Percentiles rank a stretch among this genome's conserved stretches.
Evolutionary conservation across 1,140 invertebrate species (phyloP).

Genomic region (Saxidomus purpurata): DNA sequence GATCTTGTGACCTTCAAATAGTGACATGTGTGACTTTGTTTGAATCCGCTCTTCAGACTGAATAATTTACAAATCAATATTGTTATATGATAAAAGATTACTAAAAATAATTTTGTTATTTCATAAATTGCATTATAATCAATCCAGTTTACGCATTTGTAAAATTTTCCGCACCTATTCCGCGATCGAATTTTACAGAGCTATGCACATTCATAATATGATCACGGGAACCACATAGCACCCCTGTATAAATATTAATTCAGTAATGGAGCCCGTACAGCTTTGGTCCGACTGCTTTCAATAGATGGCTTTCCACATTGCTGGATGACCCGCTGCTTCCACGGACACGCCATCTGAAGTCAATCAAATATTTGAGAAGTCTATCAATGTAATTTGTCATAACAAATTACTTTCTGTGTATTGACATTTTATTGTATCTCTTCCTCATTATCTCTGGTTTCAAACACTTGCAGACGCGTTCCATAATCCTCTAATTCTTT

Average conservation of each 20-base stretch:
- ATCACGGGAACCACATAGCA: not conserved
- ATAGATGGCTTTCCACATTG: conserved; percentile 43
- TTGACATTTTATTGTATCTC: conserved; percentile 63
- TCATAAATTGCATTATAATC: conserved; percentile 19
- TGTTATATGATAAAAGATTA: not conserved
- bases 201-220: conserved; percentile 20
- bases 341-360: conserved; percentile 36
- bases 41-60: not conserved
- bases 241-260: conserved; percentile 67
- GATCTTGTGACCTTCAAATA: too few relatives aligned
- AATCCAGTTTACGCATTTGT: not conserved
- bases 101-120: conserved; percentile 22
- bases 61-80: not conserved
- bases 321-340: conserved; percentile 46
- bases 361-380: conserved; percentile 68
- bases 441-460: conserved; percentile 55
- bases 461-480: conserved; percentile 47
- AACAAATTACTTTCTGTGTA: conserved; percentile 67
- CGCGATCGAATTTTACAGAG: conserved; percentile 25
- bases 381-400: conserved; percentile 68
- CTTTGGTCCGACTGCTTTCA: not conserved
- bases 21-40: too few relatives aligned
- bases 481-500: conserved; percentile 66
- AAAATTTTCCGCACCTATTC: conserved; percentile 26
- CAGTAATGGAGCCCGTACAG: conserved; percentile 57